Percentiles rank a stretch among this genome's conserved stretches.
phyloP scores from a whole-genome alignment of 2,888 invertebrate genomes.

The Anarsia innoxiella region DNA sequence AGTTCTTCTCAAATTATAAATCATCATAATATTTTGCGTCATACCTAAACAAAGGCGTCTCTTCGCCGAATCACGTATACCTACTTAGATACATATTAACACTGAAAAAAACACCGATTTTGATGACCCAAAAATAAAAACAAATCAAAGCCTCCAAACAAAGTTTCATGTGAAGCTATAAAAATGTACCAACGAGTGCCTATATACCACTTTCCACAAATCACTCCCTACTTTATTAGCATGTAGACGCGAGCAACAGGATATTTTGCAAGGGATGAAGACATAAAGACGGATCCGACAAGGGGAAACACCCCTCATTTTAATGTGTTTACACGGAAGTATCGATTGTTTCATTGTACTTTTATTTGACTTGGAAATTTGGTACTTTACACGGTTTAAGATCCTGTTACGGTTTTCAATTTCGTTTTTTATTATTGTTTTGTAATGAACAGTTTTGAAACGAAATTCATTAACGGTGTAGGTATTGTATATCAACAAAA shows the following conservation, averaged over 20 bases:
- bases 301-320: slow-evolving; percentile 41
- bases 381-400: slow-evolving; percentile 32
- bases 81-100: no score
- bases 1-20: no score
- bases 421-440: slow-evolving; percentile 24
- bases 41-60: no score
- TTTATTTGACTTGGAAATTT: slow-evolving; percentile 73
- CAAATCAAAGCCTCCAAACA: no score
- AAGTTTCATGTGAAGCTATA: no score
- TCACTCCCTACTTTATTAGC: slow-evolving; percentile 64
- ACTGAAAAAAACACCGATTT: no score
- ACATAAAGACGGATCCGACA: slow-evolving; percentile 38
- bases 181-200: no score
- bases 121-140: no score
- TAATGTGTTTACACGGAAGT: slow-evolving; percentile 74
- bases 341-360: slow-evolving; percentile 71
- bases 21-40: no score
- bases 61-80: no score
- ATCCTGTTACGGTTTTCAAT: slow-evolving; percentile 39
- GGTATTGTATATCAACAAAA: no score
- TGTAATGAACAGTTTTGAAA: slow-evolving; percentile 2
- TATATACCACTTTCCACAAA: slow-evolving; percentile 51
- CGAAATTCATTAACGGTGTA: no score
- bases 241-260: slow-evolving; percentile 66
- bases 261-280: slow-evolving; percentile 61